Evolutionary conservation across 2,888 invertebrate species (phyloP).

Genomic region (Cloeon dipterum): DNA sequence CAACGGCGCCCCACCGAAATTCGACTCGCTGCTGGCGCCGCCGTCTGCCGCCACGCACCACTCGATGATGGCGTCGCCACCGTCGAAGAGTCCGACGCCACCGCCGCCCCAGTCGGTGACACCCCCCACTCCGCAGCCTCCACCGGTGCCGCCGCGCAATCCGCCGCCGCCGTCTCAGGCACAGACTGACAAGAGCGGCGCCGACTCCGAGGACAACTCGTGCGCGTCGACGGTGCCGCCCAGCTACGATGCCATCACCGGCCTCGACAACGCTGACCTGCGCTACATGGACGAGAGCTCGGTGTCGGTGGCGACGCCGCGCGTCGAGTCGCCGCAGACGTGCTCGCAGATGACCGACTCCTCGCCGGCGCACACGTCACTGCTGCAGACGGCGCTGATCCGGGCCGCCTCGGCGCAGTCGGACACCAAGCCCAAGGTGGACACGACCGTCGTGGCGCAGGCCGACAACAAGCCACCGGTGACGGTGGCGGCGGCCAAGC

Average conservation of each 20-base stretch:
- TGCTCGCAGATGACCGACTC: constrained; percentile 22
- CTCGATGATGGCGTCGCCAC: constrained; percentile 1
- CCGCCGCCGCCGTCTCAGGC: constrained; percentile 15
- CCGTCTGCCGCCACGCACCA: constrained; percentile 4
- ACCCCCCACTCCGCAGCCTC: constrained; percentile 43
- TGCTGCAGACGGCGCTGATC: constrained; percentile 48
- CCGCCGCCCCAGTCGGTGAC: constrained; percentile 51
- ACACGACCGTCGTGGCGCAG: constrained; percentile 43
- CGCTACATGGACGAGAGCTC: constrained; percentile 84
- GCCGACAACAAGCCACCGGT: constrained; percentile 33
- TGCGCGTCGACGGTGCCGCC: constrained; percentile 1
- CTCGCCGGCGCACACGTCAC: constrained; percentile 31
- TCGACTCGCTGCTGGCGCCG: constrained; percentile 1
- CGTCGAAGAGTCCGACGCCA: constrained; percentile 20
- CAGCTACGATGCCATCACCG: constrained; percentile 46
- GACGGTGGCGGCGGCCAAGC: constrained; percentile 30
- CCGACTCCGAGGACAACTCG: background rate
- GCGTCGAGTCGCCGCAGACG: constrained; percentile 52
- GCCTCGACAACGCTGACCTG: constrained; percentile 66
- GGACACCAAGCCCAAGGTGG: constrained; percentile 26
- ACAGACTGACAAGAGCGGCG: background rate
- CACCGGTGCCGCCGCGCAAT: constrained; percentile 37
- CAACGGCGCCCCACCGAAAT: background rate
- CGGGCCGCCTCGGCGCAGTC: constrained; percentile 33
- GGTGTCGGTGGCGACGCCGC: constrained; percentile 53